Evolutionary conservation across 2,797 vertebrate genomes (phyloP).

Genomic region (Molossus molossus): DNA sequence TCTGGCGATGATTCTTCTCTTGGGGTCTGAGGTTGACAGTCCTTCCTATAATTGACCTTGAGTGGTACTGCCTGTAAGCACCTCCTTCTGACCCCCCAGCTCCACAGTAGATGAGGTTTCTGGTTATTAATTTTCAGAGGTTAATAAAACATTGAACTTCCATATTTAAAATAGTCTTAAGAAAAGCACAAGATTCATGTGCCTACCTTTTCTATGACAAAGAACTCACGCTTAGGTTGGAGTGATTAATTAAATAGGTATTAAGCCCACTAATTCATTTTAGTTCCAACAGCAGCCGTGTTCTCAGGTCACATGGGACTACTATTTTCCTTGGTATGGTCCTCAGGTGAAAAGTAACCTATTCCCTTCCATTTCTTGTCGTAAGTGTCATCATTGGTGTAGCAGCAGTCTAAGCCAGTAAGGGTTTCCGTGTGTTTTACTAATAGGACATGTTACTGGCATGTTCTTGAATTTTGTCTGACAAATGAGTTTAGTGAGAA

Average conservation of each 20-base stretch:
- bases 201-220: background rate
- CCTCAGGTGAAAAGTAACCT: background rate
- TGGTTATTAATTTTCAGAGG: background rate
- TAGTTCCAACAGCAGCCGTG: background rate
- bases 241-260: background rate
- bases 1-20: background rate
- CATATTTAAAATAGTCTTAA: background rate
- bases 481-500: slow-evolving; percentile 32
- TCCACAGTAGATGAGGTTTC: background rate
- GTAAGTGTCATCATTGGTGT: background rate
- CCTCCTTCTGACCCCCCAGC: background rate
- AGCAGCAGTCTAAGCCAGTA: background rate
- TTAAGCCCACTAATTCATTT: background rate
- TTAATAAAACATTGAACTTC: background rate
- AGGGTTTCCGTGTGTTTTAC: slow-evolving; percentile 11
- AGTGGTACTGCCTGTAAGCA: no score
- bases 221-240: background rate
- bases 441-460: background rate
- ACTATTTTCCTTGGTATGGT: background rate
- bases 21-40: background rate
- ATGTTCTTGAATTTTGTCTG: slow-evolving; percentile 54
- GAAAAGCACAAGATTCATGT: background rate
- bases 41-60: background rate
- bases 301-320: fast-evolving
- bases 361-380: background rate